phyloP scores from a whole-genome alignment of 2,888 invertebrate species.

The Hyppa rectilinea region DNA sequence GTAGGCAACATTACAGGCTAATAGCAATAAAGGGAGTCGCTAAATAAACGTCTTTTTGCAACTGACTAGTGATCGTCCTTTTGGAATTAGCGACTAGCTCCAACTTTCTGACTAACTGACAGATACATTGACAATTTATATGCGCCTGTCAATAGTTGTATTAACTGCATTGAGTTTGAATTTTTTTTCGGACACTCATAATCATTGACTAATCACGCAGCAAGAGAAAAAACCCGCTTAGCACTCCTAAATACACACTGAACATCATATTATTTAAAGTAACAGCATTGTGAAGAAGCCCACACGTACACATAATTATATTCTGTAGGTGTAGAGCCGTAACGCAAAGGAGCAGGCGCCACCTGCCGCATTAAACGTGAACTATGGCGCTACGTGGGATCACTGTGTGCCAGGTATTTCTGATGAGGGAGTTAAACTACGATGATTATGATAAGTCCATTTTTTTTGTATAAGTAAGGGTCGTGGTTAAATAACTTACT shows the following conservation, averaged over 20 bases:
- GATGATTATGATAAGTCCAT: not conserved
- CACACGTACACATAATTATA: conserved; percentile 36
- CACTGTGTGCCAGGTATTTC: conserved; percentile 22
- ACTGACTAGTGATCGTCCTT: no score
- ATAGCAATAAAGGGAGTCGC: no score
- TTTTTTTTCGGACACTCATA: not conserved
- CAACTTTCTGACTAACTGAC: no score
- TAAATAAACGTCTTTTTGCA: no score
- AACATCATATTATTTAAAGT: not conserved
- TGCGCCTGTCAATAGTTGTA: no score
- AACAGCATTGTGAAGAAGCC: conserved; percentile 36
- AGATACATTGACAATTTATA: no score
- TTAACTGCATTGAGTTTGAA: no score
- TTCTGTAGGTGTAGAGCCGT: conserved; percentile 25
- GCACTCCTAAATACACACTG: not conserved
- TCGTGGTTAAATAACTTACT: not conserved
- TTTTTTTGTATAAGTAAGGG: not conserved
- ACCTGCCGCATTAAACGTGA: conserved; percentile 58
- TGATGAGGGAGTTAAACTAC: conserved; percentile 17
- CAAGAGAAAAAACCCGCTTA: not conserved
- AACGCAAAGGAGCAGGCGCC: conserved; percentile 54
- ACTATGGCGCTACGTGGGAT: conserved; percentile 54
- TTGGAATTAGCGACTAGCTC: no score
- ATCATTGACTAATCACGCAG: not conserved
- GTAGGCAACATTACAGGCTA: no score